Conservation (phyloP, 2,113 vertebrate species). For the Thamnophis sirtalis region DNA sequence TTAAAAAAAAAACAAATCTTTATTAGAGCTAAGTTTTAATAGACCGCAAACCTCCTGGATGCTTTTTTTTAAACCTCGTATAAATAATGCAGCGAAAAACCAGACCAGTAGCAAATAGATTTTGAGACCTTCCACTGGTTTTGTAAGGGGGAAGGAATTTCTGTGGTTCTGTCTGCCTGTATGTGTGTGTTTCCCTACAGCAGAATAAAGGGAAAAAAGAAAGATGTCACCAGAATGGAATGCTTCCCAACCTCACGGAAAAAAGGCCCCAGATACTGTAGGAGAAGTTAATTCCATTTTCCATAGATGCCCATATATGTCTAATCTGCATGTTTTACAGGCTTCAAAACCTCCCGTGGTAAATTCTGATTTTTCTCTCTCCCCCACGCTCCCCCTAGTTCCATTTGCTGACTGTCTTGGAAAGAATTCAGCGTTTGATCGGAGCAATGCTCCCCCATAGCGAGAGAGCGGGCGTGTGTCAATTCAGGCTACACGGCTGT, state of each 20-base stretch:
- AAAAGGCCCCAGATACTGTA: background rate
- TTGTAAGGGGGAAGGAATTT: background rate
- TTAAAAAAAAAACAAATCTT: background rate
- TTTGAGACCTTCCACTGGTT: background rate
- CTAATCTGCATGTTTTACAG: background rate
- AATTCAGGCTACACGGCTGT: background rate
- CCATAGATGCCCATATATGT: background rate
- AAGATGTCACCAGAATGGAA: constrained; percentile 4
- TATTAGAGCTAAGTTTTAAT: background rate
- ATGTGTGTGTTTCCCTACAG: background rate
- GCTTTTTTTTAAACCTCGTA: background rate
- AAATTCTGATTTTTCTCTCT: background rate
- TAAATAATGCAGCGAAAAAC: background rate
- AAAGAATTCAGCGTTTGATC: background rate
- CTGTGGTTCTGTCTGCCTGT: background rate
- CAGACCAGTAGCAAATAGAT: background rate
- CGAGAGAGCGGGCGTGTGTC: background rate
- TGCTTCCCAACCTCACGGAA: background rate
- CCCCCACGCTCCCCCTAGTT: background rate
- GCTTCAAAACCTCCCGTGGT: background rate
- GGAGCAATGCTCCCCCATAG: background rate
- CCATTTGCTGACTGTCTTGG: fast-evolving
- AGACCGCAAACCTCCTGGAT: background rate
- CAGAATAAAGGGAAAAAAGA: background rate
- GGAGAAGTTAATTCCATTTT: background rate